Evolutionary conservation across 1,140 invertebrate genomes (phyloP).

Genomic region (Brachionus sp.): DNA sequence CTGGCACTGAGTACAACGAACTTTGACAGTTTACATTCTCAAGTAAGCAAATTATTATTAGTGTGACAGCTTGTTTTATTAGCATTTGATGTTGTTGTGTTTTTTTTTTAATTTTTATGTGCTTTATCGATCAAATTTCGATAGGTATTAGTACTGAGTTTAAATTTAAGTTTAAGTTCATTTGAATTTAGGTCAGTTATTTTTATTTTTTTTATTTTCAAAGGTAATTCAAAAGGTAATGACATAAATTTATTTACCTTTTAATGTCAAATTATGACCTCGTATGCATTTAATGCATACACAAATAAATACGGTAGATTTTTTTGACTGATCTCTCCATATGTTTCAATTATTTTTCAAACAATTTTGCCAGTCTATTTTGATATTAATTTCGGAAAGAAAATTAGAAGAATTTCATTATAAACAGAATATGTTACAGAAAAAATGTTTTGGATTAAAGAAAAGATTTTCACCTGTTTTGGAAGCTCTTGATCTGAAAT

Average conservation of each 20-base stretch:
- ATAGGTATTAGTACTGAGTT: not conserved
- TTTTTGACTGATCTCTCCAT: not conserved
- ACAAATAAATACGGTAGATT: not conserved
- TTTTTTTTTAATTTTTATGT: not conserved
- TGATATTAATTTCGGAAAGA: too few relatives aligned
- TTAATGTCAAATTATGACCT: conserved; percentile 3
- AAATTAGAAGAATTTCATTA: too few relatives aligned
- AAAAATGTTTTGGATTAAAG: too few relatives aligned
- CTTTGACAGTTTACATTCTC: not conserved
- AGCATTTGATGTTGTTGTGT: not conserved
- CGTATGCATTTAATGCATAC: not conserved
- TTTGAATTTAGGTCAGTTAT: conserved; percentile 23
- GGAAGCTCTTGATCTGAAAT: too few relatives aligned
- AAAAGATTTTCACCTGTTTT: too few relatives aligned
- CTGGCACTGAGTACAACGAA: not conserved
- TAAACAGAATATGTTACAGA: too few relatives aligned
- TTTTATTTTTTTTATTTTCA: not conserved
- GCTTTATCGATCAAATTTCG: not conserved
- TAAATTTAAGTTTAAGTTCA: not conserved
- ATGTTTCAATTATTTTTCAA: too few relatives aligned
- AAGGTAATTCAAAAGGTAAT: conserved; percentile 26
- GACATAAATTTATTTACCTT: not conserved
- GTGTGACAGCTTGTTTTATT: not conserved
- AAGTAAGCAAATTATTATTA: not conserved
- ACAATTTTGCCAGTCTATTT: too few relatives aligned